Evolutionary conservation across 2,888 invertebrate species (phyloP), one percentile per base, ranked within the genome.

Genomic region (Zonitis immaculata): DNA sequence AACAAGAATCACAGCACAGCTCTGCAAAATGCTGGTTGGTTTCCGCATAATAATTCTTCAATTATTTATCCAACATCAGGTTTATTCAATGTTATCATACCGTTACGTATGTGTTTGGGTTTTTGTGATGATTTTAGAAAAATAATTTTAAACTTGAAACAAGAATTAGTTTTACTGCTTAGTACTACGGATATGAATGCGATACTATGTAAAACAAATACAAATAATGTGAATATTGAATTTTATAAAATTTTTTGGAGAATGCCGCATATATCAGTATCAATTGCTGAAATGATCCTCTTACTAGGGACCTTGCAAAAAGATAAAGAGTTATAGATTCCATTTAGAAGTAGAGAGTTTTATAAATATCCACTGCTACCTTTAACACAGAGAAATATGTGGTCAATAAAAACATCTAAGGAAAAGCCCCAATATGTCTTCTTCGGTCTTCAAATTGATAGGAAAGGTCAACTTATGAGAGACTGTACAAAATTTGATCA

Each of bases 91-190:
- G 51, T 48, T 8, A 26, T 27, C 14, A 49, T 58, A 12, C 56
- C 59, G 3, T 22, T 58, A 49, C 57, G 53, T 3, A 22, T 22
- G 22, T 22, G 3, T 22, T 22, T 22, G 22, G 22, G 22, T 5
- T 22, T 22, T 22, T 22, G 22, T 22, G 22, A 22, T 22, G 22
- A 22, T 44, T 56, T 50, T 46, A 27, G 46, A 20, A 60, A 54
- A 49, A 42, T 56, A 27, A 54, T 61, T 11, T 20, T 59, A 8
- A 56, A 56, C 44, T 26, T 58, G 35, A 42, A 26, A 45, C 61
- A 61, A 25, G 61, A 56, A 47, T 46, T 60, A 20, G 54, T 59
- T 9, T 18, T 58, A 25, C 52, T 59, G 28, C 47, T 51, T 14
- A 50, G 42, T 25, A 46, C 18, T 32, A 32, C 51, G n/a, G 61